Evolutionary conservation across 2,888 invertebrate species (phyloP), one percentile per base, ranked within the genome.

Genomic region (Operophtera brumata): DNA sequence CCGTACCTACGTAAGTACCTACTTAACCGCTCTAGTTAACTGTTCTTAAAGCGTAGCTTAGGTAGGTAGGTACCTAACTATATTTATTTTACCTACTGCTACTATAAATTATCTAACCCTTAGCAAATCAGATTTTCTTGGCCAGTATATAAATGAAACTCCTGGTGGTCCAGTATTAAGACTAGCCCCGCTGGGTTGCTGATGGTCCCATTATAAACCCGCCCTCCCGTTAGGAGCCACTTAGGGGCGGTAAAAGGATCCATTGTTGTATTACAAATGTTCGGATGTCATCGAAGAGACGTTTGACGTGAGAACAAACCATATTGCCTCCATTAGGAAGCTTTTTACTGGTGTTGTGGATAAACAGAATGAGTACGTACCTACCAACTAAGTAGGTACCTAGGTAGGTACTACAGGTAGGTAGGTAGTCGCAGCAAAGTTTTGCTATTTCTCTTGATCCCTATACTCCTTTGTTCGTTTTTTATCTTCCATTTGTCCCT

Each of bases 221-320:
- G 58, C 71, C 77, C 79, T 77, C 62, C 74, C 67, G 55, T 78
- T 77, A 79, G 76, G 79, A 75, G 68, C 75, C 65, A 65, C 68
- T 60, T 62, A 64, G 61, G 71, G 72, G 70, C 59, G 73, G 77
- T 78, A 79, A 84, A 78, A 77, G 82, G 84, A 77, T 82, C 87
- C 74, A 78, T 89, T 90, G 86, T 86, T 78, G 74, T 76, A 79
- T 88, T 82, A 90, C 82, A 82, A 89, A 90, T 89, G 88, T 81
- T 85, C 75, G 57, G 75, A 78, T 86, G 87, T 87, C 87, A 85
- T 80, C 77, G 58, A 63, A 34, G 58, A 57, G 88, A 88, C 89
- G 74, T 80, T 70, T 85, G 88, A 87, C 77, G 81, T 87, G 89
- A 76, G 89, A 87, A 89, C 81, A 78, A 78, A 80, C 78, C 86